These are phyloP conservation scores for Eulacestoma nigropectus DNA, from an alignment of 2,113 vertebrate species.

Conservation along the genomic window DNA sequence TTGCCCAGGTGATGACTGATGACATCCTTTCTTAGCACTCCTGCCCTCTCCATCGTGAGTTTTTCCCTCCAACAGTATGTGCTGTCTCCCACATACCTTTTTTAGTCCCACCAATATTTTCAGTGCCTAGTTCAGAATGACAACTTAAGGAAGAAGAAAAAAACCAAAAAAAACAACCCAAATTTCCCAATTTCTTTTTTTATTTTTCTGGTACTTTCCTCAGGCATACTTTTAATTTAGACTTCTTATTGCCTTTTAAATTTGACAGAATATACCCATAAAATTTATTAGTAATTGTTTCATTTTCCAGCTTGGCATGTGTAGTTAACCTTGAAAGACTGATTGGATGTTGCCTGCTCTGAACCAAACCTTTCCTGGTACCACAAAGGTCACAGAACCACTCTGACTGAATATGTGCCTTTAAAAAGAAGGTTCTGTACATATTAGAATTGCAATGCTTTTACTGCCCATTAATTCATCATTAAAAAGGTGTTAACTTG, in stretches of 20 bases:
- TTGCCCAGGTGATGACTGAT: conserved; percentile 64
- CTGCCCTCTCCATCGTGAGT: neutral
- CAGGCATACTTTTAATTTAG: conserved; percentile 67
- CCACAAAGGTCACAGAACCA: conserved; percentile 68
- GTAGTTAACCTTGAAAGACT: conserved; percentile 79
- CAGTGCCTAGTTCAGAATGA: neutral
- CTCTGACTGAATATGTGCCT: conserved; percentile 57
- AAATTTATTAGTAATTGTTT: conserved; percentile 79
- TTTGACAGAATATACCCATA: conserved; percentile 75
- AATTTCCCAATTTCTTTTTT: neutral
- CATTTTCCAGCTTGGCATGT: conserved; percentile 76
- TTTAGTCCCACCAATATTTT: neutral
- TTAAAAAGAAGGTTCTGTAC: conserved; percentile 62
- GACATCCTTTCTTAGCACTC: conserved; percentile 20
- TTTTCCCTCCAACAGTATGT: neutral
- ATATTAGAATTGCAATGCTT: conserved; percentile 62
- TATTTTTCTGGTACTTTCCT: conserved; percentile 28
- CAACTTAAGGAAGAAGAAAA: neutral
- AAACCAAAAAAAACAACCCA: accelerated
- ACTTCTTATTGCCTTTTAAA: conserved; percentile 73
- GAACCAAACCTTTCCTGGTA: conserved; percentile 73
- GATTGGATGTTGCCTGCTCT: conserved; percentile 59
- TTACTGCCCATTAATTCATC: conserved; percentile 72
- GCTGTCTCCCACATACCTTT: neutral
- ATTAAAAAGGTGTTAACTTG: conserved; percentile 72